Evolutionary conservation across 2,797 vertebrate species (phyloP).

Genomic region (Propithecus perrieri): DNA sequence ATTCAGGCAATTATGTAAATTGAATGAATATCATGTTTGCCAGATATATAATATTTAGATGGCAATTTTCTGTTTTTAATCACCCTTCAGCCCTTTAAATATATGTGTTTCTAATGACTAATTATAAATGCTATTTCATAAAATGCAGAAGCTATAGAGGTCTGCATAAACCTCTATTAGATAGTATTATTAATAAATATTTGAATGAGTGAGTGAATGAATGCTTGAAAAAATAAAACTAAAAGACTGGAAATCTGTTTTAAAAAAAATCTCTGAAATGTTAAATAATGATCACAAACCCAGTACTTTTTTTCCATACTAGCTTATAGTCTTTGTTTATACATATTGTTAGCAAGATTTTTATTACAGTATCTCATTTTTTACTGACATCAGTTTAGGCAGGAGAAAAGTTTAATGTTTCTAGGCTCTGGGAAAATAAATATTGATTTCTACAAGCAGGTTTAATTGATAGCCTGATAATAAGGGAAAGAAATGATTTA

Average conservation of each 20-base stretch:
- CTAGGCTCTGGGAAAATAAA: background rate
- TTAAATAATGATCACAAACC: conserved; percentile 9
- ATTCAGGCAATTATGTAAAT: background rate
- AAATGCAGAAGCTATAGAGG: background rate
- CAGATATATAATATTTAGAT: background rate
- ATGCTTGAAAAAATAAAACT: conserved; percentile 31
- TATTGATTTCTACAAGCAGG: background rate
- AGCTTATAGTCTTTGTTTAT: background rate
- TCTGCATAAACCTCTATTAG: background rate
- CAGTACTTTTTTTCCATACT: background rate
- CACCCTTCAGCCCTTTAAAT: background rate
- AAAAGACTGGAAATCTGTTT: background rate
- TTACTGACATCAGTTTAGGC: background rate
- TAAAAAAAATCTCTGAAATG: background rate
- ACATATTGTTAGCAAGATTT: background rate
- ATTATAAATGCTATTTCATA: conserved; percentile 12
- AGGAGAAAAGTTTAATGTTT: background rate
- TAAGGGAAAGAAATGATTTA: background rate
- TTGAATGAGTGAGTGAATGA: conserved; percentile 27
- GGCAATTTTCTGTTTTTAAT: background rate
- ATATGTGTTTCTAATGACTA: background rate
- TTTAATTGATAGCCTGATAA: background rate
- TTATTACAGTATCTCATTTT: background rate
- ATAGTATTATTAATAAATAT: background rate
- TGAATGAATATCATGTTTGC: conserved; percentile 1